These are phyloP conservation scores for Solenodon paradoxus DNA, from an alignment of 2,113 vertebrate genomes.

Conservation along the genomic window DNA sequence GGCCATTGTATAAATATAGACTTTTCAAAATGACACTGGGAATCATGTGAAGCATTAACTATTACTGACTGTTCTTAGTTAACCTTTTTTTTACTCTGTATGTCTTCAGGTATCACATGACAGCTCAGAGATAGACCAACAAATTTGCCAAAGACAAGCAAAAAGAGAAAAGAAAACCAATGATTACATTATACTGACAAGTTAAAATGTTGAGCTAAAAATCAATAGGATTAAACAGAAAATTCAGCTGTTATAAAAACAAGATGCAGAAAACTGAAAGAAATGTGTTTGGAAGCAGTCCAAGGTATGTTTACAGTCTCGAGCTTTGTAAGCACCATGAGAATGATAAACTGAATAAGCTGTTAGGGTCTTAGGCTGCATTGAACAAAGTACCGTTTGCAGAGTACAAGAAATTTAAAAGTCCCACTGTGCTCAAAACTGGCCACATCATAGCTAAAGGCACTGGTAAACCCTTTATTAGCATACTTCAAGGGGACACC, in stretches of 20 bases:
- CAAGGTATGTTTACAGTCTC: background rate
- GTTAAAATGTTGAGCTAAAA: background rate
- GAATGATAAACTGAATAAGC: background rate
- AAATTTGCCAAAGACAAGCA: background rate
- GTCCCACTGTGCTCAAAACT: background rate
- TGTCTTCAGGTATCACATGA: background rate
- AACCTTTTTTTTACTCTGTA: background rate
- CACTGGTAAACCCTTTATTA: background rate
- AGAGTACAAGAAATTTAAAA: background rate
- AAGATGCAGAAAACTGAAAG: background rate
- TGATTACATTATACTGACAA: background rate
- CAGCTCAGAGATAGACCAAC: background rate
- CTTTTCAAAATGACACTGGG: background rate
- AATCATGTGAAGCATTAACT: background rate
- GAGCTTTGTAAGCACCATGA: background rate
- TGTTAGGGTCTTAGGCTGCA: background rate
- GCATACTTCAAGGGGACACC: background rate
- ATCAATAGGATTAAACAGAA: slow-evolving; percentile 9
- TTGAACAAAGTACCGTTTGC: background rate
- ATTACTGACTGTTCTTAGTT: background rate
- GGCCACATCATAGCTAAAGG: background rate
- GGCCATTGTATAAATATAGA: background rate
- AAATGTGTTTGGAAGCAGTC: background rate
- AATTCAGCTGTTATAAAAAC: background rate
- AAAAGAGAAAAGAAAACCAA: slow-evolving; percentile 14